Evolutionary conservation across 2,113 vertebrate species (phyloP).

Genomic region (Boleophthalmus pectinirostris): DNA sequence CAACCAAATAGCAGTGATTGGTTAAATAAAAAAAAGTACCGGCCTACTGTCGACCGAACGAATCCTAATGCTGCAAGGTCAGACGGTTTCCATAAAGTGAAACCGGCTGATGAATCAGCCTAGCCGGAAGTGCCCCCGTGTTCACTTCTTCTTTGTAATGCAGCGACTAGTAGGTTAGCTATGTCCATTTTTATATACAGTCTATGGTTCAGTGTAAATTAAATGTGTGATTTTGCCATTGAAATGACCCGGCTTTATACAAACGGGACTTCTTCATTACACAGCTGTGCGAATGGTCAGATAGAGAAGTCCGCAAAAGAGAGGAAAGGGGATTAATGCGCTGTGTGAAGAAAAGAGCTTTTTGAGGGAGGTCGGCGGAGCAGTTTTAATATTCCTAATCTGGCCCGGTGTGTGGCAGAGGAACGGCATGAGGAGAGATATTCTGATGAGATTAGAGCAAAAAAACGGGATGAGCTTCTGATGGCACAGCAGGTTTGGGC

Average conservation of each 20-base stretch:
- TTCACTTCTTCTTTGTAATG: too few relatives aligned
- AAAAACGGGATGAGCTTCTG: slow-evolving; percentile 69
- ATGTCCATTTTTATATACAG: too few relatives aligned
- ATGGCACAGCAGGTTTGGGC: slow-evolving; percentile 79
- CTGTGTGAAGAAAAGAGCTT: slow-evolving; percentile 47
- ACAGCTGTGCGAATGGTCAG: slow-evolving; percentile 48
- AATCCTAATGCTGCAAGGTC: too few relatives aligned
- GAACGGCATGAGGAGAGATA: slow-evolving; percentile 51
- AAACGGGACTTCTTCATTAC: slow-evolving; percentile 40
- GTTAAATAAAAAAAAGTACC: too few relatives aligned
- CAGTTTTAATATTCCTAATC: slow-evolving; percentile 73
- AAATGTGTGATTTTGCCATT: slow-evolving; percentile 49
- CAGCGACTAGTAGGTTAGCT: too few relatives aligned
- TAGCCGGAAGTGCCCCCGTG: too few relatives aligned
- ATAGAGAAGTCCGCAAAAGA: slow-evolving; percentile 29
- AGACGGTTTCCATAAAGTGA: too few relatives aligned
- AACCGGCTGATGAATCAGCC: too few relatives aligned
- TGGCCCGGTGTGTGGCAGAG: slow-evolving; percentile 51
- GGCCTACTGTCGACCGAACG: too few relatives aligned
- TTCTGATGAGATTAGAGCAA: slow-evolving; percentile 62
- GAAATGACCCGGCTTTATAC: slow-evolving; percentile 56
- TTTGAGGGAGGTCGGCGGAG: slow-evolving; percentile 60
- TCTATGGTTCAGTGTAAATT: neutral
- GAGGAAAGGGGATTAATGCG: slow-evolving; percentile 40
- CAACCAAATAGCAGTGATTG: too few relatives aligned